Evolutionary conservation across 2,113 vertebrate genomes (phyloP), one percentile per base, ranked within the genome.

Genomic region (Mobula hypostoma): DNA sequence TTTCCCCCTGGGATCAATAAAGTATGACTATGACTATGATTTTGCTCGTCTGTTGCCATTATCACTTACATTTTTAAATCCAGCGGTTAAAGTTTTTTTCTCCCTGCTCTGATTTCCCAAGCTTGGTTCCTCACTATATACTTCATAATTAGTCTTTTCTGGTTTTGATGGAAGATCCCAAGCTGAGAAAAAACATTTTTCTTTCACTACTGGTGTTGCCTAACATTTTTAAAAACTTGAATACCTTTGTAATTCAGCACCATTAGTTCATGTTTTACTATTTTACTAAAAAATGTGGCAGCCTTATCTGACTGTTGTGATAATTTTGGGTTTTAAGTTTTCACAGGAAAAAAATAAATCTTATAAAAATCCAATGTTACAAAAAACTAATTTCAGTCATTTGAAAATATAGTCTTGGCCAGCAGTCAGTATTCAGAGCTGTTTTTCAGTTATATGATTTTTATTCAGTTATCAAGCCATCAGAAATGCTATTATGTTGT

Each of bases 341-440:
- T 79, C 77, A 79, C 77, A 79, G n/a, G 48, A 79, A 32, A 79
- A 79, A 79, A 79, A 36, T 79, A n/a, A 79, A 79, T 76, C 27
- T n/a, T 29, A 29, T 76, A 76, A 76, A 48, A 76, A 29, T 76
- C 27, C 27, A 76, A 9, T 76, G 24, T 76, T 29, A 76, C 14
- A 29, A 76, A 8, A 21, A 74, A 74, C 70, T 74, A 74, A 74
- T 74, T 74, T 2, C 19, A 74, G 70, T 74, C 17, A 24, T 24
- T 74, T 74, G 70, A 21, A 74, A 21, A 17, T 21, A 5, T 74
- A 21, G 70, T 24, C 70, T 74, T 74, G 17, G 70, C 21, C 70
- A 74, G 2, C 17, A 24, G 19, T 24, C 70, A 21, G 17, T 74
- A 74, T 74, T 74, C 70, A 24, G 70, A 24, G 21, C 19, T 74